Evolutionary conservation across 1,140 invertebrate genomes (phyloP), one percentile per base, ranked within the genome.

Genomic region (Onthophagus taurus): DNA sequence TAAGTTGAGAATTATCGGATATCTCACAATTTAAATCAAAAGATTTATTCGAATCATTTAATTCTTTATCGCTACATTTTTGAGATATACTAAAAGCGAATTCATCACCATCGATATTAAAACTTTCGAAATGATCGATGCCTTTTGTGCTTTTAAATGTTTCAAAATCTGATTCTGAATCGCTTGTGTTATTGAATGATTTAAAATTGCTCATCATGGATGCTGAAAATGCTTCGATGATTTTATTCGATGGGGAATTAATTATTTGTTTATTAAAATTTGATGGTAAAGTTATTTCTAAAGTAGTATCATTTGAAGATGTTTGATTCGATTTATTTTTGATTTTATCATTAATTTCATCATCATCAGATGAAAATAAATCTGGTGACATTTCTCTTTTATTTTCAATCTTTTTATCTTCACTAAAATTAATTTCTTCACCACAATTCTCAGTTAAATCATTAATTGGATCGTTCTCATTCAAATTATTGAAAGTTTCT

Each of bases 281-380:
- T 21, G 4, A 13, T 6, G 18, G n/a, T 11, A 37, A 11, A 3
- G 35, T 7, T 20, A 37, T 37, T 7, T 37, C 35, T 37, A 21
- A 37, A n/a, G 35, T 37, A n/a, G n/a, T n/a, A n/a, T n/a, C n/a
- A n/a, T n/a, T n/a, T n/a, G n/a, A n/a, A n/a, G n/a, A n/a, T n/a
- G n/a, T n/a, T n/a, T n/a, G n/a, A n/a, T n/a, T n/a, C n/a, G n/a
- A n/a, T 24, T n/a, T 47, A 18, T 35, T 42, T 42, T 23, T 33
- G 2, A 9, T 24, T 14, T n/a, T 24, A 31, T 33, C 24, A 11
- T 23, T n/a, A 21, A 30, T 23, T 3, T 37, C 29, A 39, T 59
- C 57, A 36, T 54, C 50, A 21, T 56, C 55, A 9, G 58, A 61
- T n/a, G 35, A 50, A 63, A 75, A 75, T 38, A 75, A 55, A 59